Base-by-base conservation (phyloP, 1,140 invertebrate genomes). In the Rhagoletis zephyria region DNA sequence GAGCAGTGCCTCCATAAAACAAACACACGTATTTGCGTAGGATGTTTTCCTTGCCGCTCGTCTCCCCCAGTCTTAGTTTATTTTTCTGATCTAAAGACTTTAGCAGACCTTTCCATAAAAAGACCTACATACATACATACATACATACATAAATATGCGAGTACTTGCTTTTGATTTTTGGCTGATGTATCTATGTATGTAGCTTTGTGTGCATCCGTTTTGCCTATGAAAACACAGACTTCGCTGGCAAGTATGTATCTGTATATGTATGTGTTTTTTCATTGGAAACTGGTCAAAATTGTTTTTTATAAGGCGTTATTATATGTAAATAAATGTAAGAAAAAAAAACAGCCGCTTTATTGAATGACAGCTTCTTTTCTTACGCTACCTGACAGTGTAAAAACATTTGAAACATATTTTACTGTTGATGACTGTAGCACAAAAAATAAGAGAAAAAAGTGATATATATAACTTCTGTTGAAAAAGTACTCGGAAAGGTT, bases 291-390 rank as follows among this genome's bases (percentile, higher is more conserved):
- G 74, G 14, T 81, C 48, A 81, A 56, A 81, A 56, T 81, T 59
- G 74, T 81, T 81, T 81, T 81, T 81, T 56, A 56, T 81, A 59
- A 81, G 74, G 74, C 74, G 74, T 59, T 81, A 81, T 81, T 81
- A 81, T 56, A 81, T 81, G 74, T 81, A 81, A 81, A 81, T 81
- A 81, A 81, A 81, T 81, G 56, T 42, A 19, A 45, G 19, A 67
- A 19, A 14, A 77, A 51, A 19, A 77, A 51, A 77, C 74, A 3
- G 51, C 48, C 16, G 67, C 12, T 77, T 14, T 77, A 14, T 63
- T 74, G 48, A 19, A 81, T 56, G 48, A 56, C 48, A 56, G 74
- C 48, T 56, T 81, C 48, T 81, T 81, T 56, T 51, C 45, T 81
- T 81, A 30, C 14, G 67, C 48, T 81, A 56, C 74, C 74, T 81